Evolutionary conservation across 2,888 invertebrate species (phyloP).

Genomic region (Lithophane socia): DNA sequence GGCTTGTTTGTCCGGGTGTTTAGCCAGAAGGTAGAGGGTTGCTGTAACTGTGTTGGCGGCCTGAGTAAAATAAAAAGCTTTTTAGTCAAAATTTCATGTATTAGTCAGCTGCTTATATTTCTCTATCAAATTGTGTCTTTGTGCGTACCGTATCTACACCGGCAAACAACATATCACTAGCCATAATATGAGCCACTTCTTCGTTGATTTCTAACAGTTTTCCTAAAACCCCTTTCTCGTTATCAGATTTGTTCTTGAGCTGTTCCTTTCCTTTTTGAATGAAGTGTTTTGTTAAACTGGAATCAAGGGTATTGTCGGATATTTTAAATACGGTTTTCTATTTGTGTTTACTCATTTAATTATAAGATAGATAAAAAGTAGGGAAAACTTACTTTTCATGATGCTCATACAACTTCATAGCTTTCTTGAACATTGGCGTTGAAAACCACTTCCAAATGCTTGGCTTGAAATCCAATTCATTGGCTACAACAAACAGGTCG

Average conservation of each 20-base stretch:
- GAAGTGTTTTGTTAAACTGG: conserved; percentile 50
- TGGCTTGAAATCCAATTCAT: conserved; percentile 79
- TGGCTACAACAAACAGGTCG: conserved; percentile 71
- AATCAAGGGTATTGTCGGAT: not conserved
- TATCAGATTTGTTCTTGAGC: conserved; percentile 70
- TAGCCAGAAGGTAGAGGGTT: conserved; percentile 91
- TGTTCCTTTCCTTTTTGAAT: conserved; percentile 73
- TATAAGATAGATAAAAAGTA: not conserved
- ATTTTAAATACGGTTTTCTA: not conserved
- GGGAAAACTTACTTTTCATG: conserved; percentile 75
- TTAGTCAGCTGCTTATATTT: not conserved
- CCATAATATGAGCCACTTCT: conserved; percentile 91
- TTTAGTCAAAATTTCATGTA: not conserved
- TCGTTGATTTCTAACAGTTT: conserved; percentile 91
- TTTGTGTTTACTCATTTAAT: too few relatives aligned
- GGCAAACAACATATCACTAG: conserved; percentile 92
- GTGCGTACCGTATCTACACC: conserved; percentile 92
- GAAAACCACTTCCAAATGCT: conserved; percentile 77
- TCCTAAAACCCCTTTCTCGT: conserved; percentile 90
- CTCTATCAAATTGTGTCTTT: not conserved
- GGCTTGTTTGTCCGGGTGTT: conserved; percentile 91
- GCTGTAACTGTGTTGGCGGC: conserved; percentile 90
- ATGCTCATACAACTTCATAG: conserved; percentile 79
- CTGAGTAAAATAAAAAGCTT: conserved; percentile 74
- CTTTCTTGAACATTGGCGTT: conserved; percentile 77